These are phyloP conservation scores for Tineola bisselliella DNA, from an alignment of 2,888 invertebrate species.

Conservation along the genomic window DNA sequence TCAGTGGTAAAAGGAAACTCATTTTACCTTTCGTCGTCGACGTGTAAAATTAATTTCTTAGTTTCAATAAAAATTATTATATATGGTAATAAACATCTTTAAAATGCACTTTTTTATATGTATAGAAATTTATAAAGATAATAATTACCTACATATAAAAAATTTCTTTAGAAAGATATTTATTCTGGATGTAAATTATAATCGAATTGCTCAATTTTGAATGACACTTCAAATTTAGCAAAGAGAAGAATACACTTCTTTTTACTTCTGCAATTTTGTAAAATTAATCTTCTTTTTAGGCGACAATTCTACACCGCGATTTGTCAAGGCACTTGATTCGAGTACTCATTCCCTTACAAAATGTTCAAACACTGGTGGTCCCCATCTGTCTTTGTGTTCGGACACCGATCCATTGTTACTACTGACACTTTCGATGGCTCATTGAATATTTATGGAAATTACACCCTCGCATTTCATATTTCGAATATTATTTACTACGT, in stretches of 20 bases:
- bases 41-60: neutral
- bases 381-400: conserved; percentile 46
- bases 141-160: no score
- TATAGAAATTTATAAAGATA: no score
- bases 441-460: conserved; percentile 28
- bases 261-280: neutral
- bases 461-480: neutral
- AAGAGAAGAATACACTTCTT: neutral
- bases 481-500: neutral
- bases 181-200: no score
- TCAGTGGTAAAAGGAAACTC: neutral
- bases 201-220: no score
- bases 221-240: no score
- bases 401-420: conserved; percentile 20
- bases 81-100: no score
- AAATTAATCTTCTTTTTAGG: neutral
- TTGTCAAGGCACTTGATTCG: neutral
- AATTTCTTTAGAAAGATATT: no score
- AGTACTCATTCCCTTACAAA: neutral
- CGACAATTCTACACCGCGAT: neutral
- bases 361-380: neutral
- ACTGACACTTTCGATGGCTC: conserved; percentile 26
- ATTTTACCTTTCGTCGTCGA: neutral
- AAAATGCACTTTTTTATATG: no score
- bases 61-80: neutral